A percentile compares a stretch with the other conserved stretches of the same genome.
Conservation (phyloP, 2,797 vertebrate species). For the Anabacerthia variegaticeps region DNA sequence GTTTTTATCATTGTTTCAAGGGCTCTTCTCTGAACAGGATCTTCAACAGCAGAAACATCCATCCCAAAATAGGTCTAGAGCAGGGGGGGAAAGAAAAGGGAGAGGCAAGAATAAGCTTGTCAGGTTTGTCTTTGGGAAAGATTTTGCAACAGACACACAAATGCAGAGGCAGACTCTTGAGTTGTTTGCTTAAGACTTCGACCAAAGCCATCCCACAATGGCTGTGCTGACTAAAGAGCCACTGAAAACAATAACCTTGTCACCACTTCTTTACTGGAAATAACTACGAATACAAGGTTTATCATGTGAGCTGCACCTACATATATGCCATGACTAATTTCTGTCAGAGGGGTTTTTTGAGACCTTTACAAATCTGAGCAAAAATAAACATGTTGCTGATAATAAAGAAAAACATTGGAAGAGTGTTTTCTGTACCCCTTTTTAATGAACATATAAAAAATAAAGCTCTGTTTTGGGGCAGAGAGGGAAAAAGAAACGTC, state of each 20-base stretch:
- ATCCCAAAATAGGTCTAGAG: slow-evolving; percentile 96
- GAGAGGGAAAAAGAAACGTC: not conserved
- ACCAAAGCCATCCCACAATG: not conserved
- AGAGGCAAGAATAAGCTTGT: not conserved
- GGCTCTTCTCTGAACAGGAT: slow-evolving; percentile 95
- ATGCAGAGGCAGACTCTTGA: not conserved
- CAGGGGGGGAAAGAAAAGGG: not conserved
- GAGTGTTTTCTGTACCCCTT: not conserved
- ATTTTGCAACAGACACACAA: not conserved
- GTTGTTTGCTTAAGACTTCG: not conserved
- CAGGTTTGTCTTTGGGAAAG: not conserved
- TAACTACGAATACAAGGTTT: not conserved
- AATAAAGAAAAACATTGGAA: not conserved
- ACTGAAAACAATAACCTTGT: not conserved
- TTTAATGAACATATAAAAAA: not conserved
- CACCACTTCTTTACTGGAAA: not conserved
- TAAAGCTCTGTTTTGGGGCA: not conserved
- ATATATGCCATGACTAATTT: not conserved
- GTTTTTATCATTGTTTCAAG: slow-evolving; percentile 99
- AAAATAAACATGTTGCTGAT: not conserved
- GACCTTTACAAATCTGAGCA: not conserved
- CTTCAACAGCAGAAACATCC: slow-evolving; percentile 98
- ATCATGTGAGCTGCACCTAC: not conserved
- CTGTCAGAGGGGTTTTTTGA: not conserved
- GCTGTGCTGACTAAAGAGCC: not conserved